phyloP scores from a whole-genome alignment of 2,113 vertebrate species.

The Scolopax mira region DNA sequence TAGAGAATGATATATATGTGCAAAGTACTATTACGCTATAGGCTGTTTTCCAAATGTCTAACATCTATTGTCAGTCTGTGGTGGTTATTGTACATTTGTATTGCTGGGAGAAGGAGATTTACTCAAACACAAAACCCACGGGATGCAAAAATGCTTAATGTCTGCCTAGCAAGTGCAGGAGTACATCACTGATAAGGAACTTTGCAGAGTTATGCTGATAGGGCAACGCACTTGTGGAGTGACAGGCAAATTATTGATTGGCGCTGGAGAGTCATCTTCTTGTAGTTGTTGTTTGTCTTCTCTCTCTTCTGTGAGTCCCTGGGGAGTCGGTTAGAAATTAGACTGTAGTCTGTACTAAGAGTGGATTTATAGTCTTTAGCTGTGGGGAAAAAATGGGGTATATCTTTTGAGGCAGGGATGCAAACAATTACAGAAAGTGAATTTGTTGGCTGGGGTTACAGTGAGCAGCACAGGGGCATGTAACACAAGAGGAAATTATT shows the following conservation, averaged over 20 bases:
- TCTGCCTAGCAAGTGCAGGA: background rate
- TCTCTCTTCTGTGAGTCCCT: background rate
- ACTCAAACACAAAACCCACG: background rate
- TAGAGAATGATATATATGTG: background rate
- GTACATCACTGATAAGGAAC: background rate
- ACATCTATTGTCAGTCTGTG: background rate
- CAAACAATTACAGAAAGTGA: background rate
- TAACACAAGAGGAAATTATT: background rate
- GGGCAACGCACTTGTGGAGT: background rate
- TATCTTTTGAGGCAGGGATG: background rate
- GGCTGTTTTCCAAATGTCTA: background rate
- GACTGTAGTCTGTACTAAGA: background rate
- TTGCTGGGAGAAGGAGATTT: background rate
- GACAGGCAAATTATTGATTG: slow-evolving; percentile 12
- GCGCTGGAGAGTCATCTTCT: background rate
- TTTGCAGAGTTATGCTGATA: background rate
- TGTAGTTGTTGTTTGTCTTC: background rate
- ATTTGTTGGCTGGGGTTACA: background rate
- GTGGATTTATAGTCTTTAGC: slow-evolving; percentile 16
- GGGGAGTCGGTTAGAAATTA: background rate
- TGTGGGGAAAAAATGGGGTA: background rate
- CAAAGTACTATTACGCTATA: background rate
- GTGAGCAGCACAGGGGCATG: background rate
- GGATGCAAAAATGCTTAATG: background rate
- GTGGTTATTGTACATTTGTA: background rate